Base-by-base conservation (phyloP, 2,797 vertebrate genomes). In the Anomalospiza imberbis region DNA sequence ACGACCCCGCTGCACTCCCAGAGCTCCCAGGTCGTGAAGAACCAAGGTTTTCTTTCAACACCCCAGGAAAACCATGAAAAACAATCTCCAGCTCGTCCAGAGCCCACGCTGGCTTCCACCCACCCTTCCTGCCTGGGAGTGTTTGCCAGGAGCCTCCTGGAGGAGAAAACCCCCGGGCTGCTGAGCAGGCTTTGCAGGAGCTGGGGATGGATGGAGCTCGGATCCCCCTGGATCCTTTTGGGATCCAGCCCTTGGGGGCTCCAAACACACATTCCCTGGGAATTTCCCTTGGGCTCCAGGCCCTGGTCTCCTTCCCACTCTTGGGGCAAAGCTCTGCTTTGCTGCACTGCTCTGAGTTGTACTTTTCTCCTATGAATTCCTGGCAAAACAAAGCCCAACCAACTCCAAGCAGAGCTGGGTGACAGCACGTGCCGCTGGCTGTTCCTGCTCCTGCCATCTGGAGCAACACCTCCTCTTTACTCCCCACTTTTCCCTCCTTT, bases 251-350 rank as follows among this genome's bases (percentile, higher is more conserved):
- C 38, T 47, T 25, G 2, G 2, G 61, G 25, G 11, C 36, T 29
- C 28, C 6, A 0, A 32, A 4, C 29, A 21, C 36, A 28, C 34
- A 4, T 36, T 19, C 67, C 12, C 58, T 38, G 17, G 17, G 22
- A 4, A 29, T 36, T 47, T 28, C 22, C 44, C 44, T 36, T 6
- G 50, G 32, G 20, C 38, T 72, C 19, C 60, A 44, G 45, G 53
- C 7, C 31, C 85, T 54, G 28, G 28, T 26, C n/a, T 38, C 12
- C 22, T 79, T 53, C 42, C 38, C 31, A 17, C 13, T 58, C 47
- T 5, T 2, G 44, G 72, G 68, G 13, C 28, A 68, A 82, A 54
- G 17, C 0, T 1, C 19, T 0, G 0, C 26, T 54, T 44, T 42
- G 19, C 77, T 63, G 44, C 6, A 0, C 44, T 53, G 45, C 42